Percentiles rank a stretch among this genome's conserved stretches.
Evolutionary conservation across 2,113 vertebrate species (phyloP).

Genomic region (Polyodon spathula): DNA sequence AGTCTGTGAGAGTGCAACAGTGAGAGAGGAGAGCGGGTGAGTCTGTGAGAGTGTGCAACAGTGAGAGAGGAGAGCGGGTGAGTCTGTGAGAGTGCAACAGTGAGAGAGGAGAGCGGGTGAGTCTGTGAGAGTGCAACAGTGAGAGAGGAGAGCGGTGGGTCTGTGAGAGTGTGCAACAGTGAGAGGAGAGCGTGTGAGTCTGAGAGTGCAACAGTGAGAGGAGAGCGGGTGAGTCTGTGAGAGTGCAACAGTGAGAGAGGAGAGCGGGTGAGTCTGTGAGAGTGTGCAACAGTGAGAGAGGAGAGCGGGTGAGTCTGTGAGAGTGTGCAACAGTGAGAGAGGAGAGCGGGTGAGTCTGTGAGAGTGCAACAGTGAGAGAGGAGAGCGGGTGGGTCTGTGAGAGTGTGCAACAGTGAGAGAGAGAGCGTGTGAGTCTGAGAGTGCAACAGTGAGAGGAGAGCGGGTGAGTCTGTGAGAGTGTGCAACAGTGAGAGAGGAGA

Average conservation of each 20-base stretch:
- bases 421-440: conserved; percentile 12
- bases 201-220: background rate
- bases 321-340: background rate
- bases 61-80: conserved; percentile 12
- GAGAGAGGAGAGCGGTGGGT: conserved; percentile 10
- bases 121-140: background rate
- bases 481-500: conserved; percentile 4
- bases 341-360: conserved; percentile 13
- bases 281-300: conserved; percentile 3
- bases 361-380: background rate
- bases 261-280: background rate
- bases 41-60: background rate
- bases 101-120: conserved; percentile 11
- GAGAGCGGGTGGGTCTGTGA: conserved; percentile 12
- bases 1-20: background rate
- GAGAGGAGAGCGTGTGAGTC: conserved; percentile 11
- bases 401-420: background rate
- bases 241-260: background rate
- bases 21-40: conserved; percentile 11
- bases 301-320: conserved; percentile 12
- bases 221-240: conserved; percentile 12
- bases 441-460: background rate
- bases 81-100: background rate
- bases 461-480: background rate
- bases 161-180: background rate